phyloP scores from a whole-genome alignment of 2,113 vertebrate genomes.

The Pagrus major region DNA sequence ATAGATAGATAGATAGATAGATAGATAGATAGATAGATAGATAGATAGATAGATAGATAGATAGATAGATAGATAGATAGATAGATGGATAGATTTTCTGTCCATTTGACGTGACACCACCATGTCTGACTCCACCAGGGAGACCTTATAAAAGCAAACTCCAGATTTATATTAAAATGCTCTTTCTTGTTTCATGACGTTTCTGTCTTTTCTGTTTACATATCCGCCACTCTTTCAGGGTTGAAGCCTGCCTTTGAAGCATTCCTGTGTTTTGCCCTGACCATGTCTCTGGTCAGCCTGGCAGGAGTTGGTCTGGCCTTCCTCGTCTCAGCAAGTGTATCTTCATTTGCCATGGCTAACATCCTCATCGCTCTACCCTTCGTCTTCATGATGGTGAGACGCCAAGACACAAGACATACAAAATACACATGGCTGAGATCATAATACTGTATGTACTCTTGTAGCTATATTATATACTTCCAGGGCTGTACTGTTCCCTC shows the following conservation, averaged over 20 bases:
- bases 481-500: background rate
- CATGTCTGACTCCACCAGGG: background rate
- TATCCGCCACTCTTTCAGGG: conserved; percentile 58
- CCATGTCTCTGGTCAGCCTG: conserved; percentile 84
- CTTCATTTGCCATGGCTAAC: conserved; percentile 85
- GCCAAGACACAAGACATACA: background rate
- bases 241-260: conserved; percentile 76
- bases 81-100: too few relatives aligned
- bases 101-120: conserved; percentile 9
- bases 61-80: too few relatives aligned
- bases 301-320: conserved; percentile 84
- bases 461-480: background rate
- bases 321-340: conserved; percentile 84
- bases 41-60: too few relatives aligned
- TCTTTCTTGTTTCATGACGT: background rate
- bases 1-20: too few relatives aligned
- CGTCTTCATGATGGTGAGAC: conserved; percentile 88
- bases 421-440: background rate
- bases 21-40: too few relatives aligned
- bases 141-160: background rate
- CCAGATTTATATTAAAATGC: background rate
- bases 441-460: background rate
- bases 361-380: conserved; percentile 85
- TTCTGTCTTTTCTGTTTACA: background rate
- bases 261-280: conserved; percentile 83